A percentile compares a stretch with the other conserved stretches of the same genome.
Evolutionary conservation across 2,113 vertebrate species (phyloP).

Genomic region (Pterophyllum scalare): DNA sequence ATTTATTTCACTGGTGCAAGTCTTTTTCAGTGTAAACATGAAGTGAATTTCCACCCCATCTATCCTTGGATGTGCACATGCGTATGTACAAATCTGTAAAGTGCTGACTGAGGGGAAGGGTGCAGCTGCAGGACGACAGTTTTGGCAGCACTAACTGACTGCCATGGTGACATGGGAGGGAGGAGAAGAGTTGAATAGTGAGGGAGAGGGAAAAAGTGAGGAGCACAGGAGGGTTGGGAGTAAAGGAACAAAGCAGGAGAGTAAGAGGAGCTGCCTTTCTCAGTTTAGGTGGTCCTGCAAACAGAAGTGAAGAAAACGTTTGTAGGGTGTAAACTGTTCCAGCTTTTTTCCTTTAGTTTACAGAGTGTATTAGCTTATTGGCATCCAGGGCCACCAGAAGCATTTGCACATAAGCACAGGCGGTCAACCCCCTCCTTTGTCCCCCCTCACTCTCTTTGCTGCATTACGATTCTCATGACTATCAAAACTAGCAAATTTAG

Average conservation of each 20-base stretch:
- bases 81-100: slow-evolving; percentile 15
- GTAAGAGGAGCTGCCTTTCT: neutral
- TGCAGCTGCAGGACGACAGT: slow-evolving; percentile 56
- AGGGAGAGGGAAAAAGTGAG: neutral
- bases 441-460: neutral
- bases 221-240: neutral
- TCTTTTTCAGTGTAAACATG: neutral
- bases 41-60: neutral
- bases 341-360: neutral
- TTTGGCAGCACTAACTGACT: slow-evolving; percentile 3
- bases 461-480: neutral
- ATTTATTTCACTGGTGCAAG: neutral
- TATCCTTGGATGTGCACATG: neutral
- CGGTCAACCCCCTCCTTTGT: neutral
- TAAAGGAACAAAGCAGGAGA: slow-evolving; percentile 1
- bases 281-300: neutral
- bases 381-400: neutral
- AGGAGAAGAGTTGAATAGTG: neutral
- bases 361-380: neutral
- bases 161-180: neutral
- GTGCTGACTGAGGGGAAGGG: slow-evolving; percentile 44
- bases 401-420: neutral
- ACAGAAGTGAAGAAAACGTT: neutral
- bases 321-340: neutral
- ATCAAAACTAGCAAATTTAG: neutral